A percentile compares a stretch with the other conserved stretches of the same genome.
phyloP scores from a whole-genome alignment of 2,113 vertebrate genomes.

The Rhinolophus sinicus region DNA sequence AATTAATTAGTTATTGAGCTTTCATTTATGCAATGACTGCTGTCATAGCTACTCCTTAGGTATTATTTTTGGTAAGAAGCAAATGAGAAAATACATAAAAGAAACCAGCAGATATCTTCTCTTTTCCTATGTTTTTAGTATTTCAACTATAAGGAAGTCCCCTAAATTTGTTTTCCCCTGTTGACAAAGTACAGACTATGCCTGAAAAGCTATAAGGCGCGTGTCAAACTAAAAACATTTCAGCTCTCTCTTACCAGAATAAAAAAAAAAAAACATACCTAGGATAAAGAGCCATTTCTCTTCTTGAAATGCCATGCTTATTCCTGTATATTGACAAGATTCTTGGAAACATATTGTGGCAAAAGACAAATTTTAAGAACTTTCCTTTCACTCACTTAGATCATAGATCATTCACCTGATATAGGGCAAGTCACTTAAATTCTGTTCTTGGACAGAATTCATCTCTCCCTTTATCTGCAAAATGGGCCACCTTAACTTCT shows the following conservation, averaged over 20 bases:
- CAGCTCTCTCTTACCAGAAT: background rate
- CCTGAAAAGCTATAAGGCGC: background rate
- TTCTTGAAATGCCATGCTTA: background rate
- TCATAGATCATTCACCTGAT: background rate
- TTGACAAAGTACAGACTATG: background rate
- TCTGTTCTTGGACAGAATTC: background rate
- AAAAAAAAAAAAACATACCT: background rate
- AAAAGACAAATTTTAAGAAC: conserved; percentile 1
- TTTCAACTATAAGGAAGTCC: background rate
- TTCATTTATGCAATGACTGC: background rate
- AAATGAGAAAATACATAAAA: conserved; percentile 9
- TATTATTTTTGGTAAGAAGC: background rate
- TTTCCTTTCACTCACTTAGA: background rate
- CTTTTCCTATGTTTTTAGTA: background rate
- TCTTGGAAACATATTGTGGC: background rate
- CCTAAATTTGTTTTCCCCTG: background rate
- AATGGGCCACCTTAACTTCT: background rate
- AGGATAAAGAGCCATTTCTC: background rate
- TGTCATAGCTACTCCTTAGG: background rate
- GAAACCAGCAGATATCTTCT: background rate
- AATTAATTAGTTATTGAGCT: background rate
- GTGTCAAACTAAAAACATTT: background rate
- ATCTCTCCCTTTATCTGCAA: background rate
- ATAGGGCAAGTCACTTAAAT: background rate
- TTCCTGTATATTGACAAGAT: background rate